phyloP scores from a whole-genome alignment of 2,797 vertebrate genomes.

The Channa striata region DNA sequence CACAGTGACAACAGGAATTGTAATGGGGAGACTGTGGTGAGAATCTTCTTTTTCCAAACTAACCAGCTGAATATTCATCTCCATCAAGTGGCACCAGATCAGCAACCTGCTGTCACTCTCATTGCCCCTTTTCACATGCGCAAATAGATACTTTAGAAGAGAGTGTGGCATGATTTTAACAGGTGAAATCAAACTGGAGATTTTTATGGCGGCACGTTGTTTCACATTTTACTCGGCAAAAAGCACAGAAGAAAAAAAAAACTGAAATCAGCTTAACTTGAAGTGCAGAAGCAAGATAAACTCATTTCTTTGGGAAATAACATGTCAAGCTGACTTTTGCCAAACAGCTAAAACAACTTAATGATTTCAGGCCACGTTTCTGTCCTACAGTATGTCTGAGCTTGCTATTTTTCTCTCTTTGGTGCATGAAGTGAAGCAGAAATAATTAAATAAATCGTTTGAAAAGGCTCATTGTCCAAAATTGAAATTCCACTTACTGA shows the following conservation, averaged over 20 bases:
- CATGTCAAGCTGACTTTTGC: conserved; percentile 10
- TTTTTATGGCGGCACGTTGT: conserved; percentile 14
- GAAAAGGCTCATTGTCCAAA: conserved; percentile 7
- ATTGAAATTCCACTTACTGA: conserved; percentile 37
- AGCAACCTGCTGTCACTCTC: conserved; percentile 36
- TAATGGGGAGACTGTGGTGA: conserved; percentile 35
- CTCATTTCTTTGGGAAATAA: conserved; percentile 15
- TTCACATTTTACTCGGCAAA: conserved; percentile 3
- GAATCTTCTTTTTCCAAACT: conserved; percentile 27
- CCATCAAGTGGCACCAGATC: conserved; percentile 44
- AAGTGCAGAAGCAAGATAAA: conserved; percentile 6
- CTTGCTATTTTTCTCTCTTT: not conserved
- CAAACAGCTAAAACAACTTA: conserved; percentile 11
- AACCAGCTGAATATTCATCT: conserved; percentile 46
- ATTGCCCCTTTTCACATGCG: conserved; percentile 20
- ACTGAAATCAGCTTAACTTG: not conserved
- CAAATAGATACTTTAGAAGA: conserved; percentile 26
- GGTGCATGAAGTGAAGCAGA: conserved; percentile 16
- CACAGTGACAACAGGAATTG: conserved; percentile 30
- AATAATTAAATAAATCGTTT: conserved; percentile 13
- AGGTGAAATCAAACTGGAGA: conserved; percentile 3
- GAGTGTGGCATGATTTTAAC: conserved; percentile 19
- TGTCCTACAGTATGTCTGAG: conserved; percentile 4
- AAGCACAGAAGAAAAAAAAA: conserved; percentile 11
- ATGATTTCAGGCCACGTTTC: conserved; percentile 8